These are phyloP conservation scores for Dasypogon diadema DNA, from an alignment of 2,888 invertebrate genomes.

Conservation along the genomic window DNA sequence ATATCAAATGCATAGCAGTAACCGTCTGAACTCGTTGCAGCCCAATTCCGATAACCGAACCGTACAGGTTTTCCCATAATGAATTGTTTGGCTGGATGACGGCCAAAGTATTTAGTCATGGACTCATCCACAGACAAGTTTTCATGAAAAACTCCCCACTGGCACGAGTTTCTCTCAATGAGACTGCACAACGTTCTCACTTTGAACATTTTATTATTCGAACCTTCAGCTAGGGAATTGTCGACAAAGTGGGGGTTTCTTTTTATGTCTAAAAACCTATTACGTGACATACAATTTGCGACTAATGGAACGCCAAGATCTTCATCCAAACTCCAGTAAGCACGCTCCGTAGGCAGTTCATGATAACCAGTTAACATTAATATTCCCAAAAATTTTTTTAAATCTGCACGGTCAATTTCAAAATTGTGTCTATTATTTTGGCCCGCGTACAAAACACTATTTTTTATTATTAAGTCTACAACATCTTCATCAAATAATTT, in stretches of 20 bases:
- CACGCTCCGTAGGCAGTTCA: slow-evolving; percentile 60
- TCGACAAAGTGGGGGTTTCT: slow-evolving; percentile 37
- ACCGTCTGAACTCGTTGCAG: slow-evolving; percentile 4
- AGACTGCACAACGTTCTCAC: slow-evolving; percentile 16
- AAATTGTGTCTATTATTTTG: slow-evolving; percentile 23
- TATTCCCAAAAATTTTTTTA: slow-evolving; percentile 44
- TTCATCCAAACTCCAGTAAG: slow-evolving; percentile 61
- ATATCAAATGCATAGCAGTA: slow-evolving; percentile 42
- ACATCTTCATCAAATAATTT: not conserved
- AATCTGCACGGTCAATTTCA: not conserved
- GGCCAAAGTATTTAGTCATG: too few relatives aligned
- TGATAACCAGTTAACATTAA: slow-evolving; percentile 61
- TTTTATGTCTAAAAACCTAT: slow-evolving; percentile 57
- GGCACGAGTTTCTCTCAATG: slow-evolving; percentile 20
- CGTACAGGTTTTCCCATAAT: too few relatives aligned
- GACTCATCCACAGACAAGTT: too few relatives aligned
- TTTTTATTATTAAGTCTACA: slow-evolving; percentile 12
- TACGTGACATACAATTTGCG: slow-evolving; percentile 58
- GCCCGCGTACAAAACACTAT: slow-evolving; percentile 2
- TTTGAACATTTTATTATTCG: slow-evolving; percentile 24
- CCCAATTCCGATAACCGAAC: too few relatives aligned
- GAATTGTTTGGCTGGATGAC: too few relatives aligned
- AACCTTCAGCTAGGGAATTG: slow-evolving; percentile 20
- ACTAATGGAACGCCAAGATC: slow-evolving; percentile 60
- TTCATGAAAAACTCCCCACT: slow-evolving; percentile 32